phyloP scores from a whole-genome alignment of 2,888 invertebrate genomes.

The Drosophila kambysellisi region DNA sequence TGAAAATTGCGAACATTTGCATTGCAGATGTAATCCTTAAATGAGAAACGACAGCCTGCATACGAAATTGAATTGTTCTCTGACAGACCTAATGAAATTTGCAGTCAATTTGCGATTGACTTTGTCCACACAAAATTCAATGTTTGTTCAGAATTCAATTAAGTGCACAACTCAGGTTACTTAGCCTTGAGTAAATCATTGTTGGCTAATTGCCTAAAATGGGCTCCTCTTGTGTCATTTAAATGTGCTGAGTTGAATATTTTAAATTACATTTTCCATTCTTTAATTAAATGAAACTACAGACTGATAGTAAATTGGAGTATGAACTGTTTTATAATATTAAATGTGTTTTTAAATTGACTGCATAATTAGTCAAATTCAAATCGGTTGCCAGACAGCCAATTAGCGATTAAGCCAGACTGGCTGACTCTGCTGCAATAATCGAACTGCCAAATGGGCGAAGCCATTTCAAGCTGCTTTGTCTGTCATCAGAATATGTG shows the following conservation, averaged over 20 bases:
- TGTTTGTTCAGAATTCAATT: conserved; percentile 30
- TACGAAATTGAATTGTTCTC: conserved; percentile 29
- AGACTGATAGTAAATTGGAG: too few relatives aligned
- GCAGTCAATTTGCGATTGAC: conserved; percentile 35
- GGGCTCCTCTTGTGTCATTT: not conserved
- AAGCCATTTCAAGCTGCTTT: conserved; percentile 6
- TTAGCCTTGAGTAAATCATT: not conserved
- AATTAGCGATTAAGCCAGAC: not conserved
- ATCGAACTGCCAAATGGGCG: conserved; percentile 35
- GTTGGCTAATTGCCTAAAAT: not conserved
- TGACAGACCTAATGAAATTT: conserved; percentile 44
- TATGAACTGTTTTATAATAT: not conserved
- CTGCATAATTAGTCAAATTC: not conserved
- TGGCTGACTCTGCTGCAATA: conserved; percentile 14
- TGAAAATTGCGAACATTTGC: not conserved
- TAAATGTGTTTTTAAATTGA: not conserved
- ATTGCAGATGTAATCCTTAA: conserved; percentile 11
- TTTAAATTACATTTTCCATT: not conserved
- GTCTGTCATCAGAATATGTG: conserved; percentile 44
- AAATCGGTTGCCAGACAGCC: conserved; percentile 9
- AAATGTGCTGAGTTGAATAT: not conserved
- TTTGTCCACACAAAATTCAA: conserved; percentile 29
- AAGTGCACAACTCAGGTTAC: conserved; percentile 1
- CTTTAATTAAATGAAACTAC: not conserved
- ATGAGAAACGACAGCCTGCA: not conserved